phyloP scores from a whole-genome alignment of 2,797 vertebrate genomes.

The Spatula clypeata region DNA sequence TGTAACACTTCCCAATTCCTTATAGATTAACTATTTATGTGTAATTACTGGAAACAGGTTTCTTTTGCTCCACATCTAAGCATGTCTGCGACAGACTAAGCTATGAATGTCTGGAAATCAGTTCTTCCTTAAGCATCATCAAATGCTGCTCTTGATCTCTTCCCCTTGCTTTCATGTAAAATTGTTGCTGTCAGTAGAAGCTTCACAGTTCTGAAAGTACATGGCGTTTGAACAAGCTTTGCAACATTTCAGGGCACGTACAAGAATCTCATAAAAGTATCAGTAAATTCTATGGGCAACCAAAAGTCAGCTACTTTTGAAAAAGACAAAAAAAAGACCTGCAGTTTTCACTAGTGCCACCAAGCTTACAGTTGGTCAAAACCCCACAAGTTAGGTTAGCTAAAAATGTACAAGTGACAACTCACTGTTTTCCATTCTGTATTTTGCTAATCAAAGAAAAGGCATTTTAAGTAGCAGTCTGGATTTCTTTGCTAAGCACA shows the following conservation, averaged over 20 bases:
- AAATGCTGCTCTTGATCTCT: not conserved
- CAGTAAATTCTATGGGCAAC: not conserved
- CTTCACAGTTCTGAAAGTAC: not conserved
- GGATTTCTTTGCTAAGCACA: not conserved
- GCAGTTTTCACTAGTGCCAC: not conserved
- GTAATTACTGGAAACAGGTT: not conserved
- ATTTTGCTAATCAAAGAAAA: not conserved
- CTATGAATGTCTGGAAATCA: not conserved
- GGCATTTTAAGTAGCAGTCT: not conserved
- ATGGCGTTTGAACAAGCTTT: not conserved
- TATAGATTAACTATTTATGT: not conserved
- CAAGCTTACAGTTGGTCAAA: not conserved
- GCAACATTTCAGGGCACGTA: not conserved
- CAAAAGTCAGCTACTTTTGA: not conserved
- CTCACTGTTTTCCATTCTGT: not conserved
- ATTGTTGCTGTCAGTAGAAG: not conserved
- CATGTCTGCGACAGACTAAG: not conserved
- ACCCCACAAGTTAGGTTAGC: not conserved
- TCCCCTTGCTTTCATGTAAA: not conserved
- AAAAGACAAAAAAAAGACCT: not conserved
- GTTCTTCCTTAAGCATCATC: not conserved
- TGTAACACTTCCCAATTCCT: not conserved
- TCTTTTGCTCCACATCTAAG: not conserved
- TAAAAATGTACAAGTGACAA: not conserved
- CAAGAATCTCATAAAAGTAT: not conserved